Conservation (phyloP, 1,140 invertebrate species). For the Drosophila cardini region DNA sequence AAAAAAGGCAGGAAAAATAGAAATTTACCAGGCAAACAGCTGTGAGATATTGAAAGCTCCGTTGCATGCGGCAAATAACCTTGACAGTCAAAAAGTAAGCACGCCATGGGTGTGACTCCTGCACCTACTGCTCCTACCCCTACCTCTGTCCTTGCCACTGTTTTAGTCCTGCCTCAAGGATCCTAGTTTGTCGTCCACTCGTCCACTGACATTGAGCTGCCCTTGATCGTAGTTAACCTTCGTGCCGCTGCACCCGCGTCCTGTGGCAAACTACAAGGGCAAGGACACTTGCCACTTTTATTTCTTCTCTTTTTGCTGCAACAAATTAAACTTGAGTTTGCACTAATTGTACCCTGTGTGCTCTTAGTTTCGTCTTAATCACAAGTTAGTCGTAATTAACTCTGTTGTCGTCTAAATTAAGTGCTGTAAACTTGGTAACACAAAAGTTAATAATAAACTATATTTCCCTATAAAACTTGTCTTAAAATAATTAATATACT, state of each 20-base stretch:
- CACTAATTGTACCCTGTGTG: constrained; percentile 25
- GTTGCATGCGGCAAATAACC: constrained; percentile 15
- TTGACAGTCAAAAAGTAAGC: constrained; percentile 20
- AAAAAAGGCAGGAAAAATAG: not conserved
- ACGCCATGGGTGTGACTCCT: not conserved
- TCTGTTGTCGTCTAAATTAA: not conserved
- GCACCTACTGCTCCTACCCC: not conserved
- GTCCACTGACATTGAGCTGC: constrained; percentile 65
- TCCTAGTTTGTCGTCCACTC: constrained; percentile 19
- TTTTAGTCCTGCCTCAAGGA: constrained; percentile 54
- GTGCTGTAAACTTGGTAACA: not conserved
- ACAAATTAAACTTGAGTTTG: constrained; percentile 14
- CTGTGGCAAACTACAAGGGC: constrained; percentile 15
- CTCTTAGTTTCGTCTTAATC: constrained; percentile 36
- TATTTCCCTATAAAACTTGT: no score
- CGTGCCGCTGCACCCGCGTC: constrained; percentile 29
- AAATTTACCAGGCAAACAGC: constrained; percentile 46
- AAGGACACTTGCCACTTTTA: not conserved
- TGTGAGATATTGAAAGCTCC: constrained; percentile 30
- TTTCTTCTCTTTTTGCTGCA: not conserved
- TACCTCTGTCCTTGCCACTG: not conserved
- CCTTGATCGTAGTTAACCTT: constrained; percentile 73
- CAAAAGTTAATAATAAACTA: no score
- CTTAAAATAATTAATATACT: no score
- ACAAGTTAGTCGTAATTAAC: constrained; percentile 62